phyloP scores from a whole-genome alignment of 2,797 vertebrate species.

The Cetoscarus ocellatus region DNA sequence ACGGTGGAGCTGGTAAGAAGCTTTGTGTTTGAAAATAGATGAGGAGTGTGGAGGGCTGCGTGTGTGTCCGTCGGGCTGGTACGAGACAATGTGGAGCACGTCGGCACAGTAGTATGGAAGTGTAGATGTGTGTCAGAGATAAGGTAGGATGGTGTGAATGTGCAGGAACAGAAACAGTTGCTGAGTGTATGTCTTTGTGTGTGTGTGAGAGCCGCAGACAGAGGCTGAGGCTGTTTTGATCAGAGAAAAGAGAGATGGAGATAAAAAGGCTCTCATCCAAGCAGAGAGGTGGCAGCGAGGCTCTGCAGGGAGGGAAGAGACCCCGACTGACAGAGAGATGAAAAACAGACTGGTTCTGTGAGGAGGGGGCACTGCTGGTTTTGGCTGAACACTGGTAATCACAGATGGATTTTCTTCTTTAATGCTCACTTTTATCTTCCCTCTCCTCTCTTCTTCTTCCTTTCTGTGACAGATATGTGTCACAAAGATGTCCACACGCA shows the following conservation, averaged over 20 bases:
- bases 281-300: slow-evolving; percentile 44
- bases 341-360: slow-evolving; percentile 47
- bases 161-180: slow-evolving; percentile 20
- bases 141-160: slow-evolving; percentile 33
- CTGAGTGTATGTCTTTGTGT: slow-evolving; percentile 19
- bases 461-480: slow-evolving; percentile 94
- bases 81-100: slow-evolving; percentile 33
- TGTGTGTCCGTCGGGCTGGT: slow-evolving; percentile 21
- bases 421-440: slow-evolving; percentile 31
- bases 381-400: slow-evolving; percentile 54
- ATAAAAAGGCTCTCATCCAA: slow-evolving; percentile 59
- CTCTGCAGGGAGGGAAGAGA: slow-evolving; percentile 48
- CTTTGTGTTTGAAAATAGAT: slow-evolving; percentile 41
- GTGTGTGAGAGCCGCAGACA: slow-evolving; percentile 11
- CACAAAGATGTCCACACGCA: slow-evolving; percentile 99
- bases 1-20: slow-evolving; percentile 49
- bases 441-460: not conserved
- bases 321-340: slow-evolving; percentile 51
- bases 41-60: slow-evolving; percentile 6
- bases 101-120: slow-evolving; percentile 30
- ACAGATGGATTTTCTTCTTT: slow-evolving; percentile 51
- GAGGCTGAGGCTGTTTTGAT: slow-evolving; percentile 66
- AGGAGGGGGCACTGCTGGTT: slow-evolving; percentile 31
- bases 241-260: slow-evolving; percentile 64
- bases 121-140: slow-evolving; percentile 59